phyloP scores from a whole-genome alignment of 1,140 invertebrate species.

The Hylaeus volcanicus region DNA sequence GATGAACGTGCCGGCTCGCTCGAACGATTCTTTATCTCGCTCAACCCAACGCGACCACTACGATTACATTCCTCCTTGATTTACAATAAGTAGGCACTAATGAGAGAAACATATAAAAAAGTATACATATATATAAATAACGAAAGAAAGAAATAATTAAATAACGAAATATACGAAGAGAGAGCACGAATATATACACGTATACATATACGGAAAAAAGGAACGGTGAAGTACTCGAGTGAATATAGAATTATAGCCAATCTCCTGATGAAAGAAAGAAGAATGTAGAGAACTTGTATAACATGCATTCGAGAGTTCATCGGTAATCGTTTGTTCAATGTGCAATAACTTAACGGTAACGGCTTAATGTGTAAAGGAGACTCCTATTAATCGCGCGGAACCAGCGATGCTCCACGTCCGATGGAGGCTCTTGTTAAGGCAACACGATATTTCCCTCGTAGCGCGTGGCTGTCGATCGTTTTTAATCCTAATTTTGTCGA shows the following conservation, averaged over 20 bases:
- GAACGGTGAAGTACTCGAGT: neutral
- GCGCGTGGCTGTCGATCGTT: neutral
- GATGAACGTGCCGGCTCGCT: constrained; percentile 72
- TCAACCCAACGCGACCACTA: constrained; percentile 71
- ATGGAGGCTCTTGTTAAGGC: constrained; percentile 6
- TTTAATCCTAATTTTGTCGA: no score
- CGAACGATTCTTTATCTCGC: constrained; percentile 73
- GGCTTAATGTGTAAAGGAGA: constrained; percentile 64
- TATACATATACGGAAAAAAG: constrained; percentile 12
- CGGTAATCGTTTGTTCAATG: constrained; percentile 75
- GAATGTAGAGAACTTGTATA: constrained; percentile 52
- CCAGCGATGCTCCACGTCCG: neutral
- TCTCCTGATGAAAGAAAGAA: constrained; percentile 25
- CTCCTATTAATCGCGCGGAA: constrained; percentile 7
- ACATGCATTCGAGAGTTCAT: constrained; percentile 65
- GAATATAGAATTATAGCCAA: constrained; percentile 34
- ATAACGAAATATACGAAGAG: constrained; percentile 19
- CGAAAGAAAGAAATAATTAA: constrained; percentile 10
- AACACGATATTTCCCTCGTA: neutral
- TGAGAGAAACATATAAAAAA: constrained; percentile 70
- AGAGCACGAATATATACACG: constrained; percentile 16
- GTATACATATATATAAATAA: constrained; percentile 35
- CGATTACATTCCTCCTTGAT: constrained; percentile 77
- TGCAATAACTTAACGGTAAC: constrained; percentile 75
- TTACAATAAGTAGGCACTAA: constrained; percentile 78